phyloP scores from a whole-genome alignment of 1,140 invertebrate genomes.

The Archivesica marissinica region DNA sequence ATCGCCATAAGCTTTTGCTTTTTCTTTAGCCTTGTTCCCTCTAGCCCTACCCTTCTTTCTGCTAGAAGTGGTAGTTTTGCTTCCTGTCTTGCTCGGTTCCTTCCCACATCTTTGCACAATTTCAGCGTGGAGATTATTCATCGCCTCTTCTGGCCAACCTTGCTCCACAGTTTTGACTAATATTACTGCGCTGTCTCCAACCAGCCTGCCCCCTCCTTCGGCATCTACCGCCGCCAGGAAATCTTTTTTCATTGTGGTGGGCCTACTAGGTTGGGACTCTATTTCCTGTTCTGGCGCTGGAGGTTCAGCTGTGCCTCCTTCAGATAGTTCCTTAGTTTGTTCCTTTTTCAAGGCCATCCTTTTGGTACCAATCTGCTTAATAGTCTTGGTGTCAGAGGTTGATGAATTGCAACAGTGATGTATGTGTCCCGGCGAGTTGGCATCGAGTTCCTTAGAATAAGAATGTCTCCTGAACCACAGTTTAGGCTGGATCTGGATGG shows the following conservation, averaged over 20 bases:
- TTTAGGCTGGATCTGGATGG: background rate
- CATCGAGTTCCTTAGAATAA: background rate
- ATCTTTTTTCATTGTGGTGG: background rate
- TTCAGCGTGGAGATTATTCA: background rate
- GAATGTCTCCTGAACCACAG: background rate
- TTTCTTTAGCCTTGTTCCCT: background rate
- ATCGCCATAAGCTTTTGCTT: background rate
- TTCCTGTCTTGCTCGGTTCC: background rate
- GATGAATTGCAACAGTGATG: background rate
- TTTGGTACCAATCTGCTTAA: background rate
- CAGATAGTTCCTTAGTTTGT: background rate
- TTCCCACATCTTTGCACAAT: background rate
- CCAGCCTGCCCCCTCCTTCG: background rate
- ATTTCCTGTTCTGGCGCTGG: too few relatives aligned
- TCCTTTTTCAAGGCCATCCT: background rate
- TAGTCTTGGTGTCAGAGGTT: background rate
- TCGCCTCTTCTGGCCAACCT: background rate
- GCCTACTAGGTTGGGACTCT: too few relatives aligned
- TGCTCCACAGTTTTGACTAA: background rate
- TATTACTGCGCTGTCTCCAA: background rate
- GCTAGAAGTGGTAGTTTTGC: background rate
- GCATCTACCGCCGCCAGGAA: too few relatives aligned
- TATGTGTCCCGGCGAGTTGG: background rate
- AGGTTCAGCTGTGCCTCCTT: background rate
- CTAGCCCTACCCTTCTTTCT: background rate